Evolutionary conservation across 2,888 invertebrate species (phyloP).

Genomic region (Polyploca ridens): DNA sequence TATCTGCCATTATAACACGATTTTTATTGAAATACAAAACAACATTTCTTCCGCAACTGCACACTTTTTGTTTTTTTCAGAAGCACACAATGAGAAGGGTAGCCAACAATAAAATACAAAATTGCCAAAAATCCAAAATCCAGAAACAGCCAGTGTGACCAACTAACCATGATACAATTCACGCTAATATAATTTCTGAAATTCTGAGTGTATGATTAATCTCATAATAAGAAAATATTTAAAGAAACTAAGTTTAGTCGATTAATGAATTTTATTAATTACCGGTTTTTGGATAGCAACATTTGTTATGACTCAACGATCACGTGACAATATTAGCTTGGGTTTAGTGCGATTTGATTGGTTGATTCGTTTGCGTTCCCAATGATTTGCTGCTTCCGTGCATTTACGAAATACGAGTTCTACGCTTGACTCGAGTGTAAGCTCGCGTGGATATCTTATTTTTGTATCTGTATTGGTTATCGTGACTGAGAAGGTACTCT

Average conservation of each 20-base stretch:
- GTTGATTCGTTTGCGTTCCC: slow-evolving; percentile 27
- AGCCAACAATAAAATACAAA: too few relatives aligned
- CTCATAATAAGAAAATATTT: too few relatives aligned
- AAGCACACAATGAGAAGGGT: too few relatives aligned
- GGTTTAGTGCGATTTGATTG: slow-evolving; percentile 63
- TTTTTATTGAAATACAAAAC: neutral
- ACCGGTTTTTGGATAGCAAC: slow-evolving; percentile 50
- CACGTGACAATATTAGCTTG: slow-evolving; percentile 78
- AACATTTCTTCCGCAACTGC: too few relatives aligned
- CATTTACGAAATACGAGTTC: slow-evolving; percentile 42
- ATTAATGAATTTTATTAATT: neutral
- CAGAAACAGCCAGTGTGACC: too few relatives aligned
- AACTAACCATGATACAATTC: too few relatives aligned
- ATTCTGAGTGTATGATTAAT: too few relatives aligned
- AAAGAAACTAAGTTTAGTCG: neutral
- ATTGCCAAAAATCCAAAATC: too few relatives aligned
- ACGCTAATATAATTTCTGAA: too few relatives aligned
- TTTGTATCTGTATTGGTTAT: slow-evolving; percentile 56
- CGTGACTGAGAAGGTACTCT: slow-evolving; percentile 67
- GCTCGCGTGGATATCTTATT: slow-evolving; percentile 53
- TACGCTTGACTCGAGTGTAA: slow-evolving; percentile 60
- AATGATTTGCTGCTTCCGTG: slow-evolving; percentile 16
- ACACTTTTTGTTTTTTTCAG: too few relatives aligned
- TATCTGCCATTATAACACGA: slow-evolving; percentile 55
- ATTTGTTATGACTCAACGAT: slow-evolving; percentile 67